Evolutionary conservation across 2,888 invertebrate species (phyloP).

Genomic region (Protophormia terraenovae): DNA sequence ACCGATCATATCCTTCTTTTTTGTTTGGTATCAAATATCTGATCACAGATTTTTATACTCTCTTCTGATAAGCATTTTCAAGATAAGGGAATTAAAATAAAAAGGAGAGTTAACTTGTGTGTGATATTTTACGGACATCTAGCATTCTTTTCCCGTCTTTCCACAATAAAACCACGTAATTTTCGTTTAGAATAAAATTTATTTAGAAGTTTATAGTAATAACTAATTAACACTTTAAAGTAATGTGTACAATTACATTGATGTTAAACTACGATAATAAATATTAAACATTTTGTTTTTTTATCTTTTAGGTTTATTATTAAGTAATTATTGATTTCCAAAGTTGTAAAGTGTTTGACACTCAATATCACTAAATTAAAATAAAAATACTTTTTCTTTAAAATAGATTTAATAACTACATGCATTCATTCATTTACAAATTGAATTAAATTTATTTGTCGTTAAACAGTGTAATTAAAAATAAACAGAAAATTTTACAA

Average conservation of each 20-base stretch:
- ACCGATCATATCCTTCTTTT: no score
- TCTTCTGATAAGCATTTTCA: no score
- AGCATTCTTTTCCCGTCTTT: not conserved
- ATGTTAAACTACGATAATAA: slow-evolving; percentile 27
- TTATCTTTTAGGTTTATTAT: not conserved
- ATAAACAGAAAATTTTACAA: not conserved
- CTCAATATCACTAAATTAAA: slow-evolving; percentile 56
- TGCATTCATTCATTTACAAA: not conserved
- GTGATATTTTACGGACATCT: no score
- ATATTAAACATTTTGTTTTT: slow-evolving; percentile 13
- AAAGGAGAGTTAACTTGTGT: no score
- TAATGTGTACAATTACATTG: slow-evolving; percentile 38
- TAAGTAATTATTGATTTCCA: slow-evolving; percentile 51
- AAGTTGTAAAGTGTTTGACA: slow-evolving; percentile 63
- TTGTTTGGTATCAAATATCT: no score
- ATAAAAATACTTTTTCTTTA: not conserved
- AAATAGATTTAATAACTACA: not conserved
- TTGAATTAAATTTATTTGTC: not conserved
- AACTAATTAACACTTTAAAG: slow-evolving; percentile 51
- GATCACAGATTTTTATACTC: no score
- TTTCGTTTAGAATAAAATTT: slow-evolving; percentile 47
- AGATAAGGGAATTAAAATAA: no score
- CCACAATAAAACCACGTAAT: not conserved
- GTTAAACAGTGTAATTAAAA: not conserved
- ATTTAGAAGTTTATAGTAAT: slow-evolving; percentile 36